These are phyloP conservation scores for Agelastica alni DNA, from an alignment of 2,888 invertebrate species.

Conservation along the genomic window DNA sequence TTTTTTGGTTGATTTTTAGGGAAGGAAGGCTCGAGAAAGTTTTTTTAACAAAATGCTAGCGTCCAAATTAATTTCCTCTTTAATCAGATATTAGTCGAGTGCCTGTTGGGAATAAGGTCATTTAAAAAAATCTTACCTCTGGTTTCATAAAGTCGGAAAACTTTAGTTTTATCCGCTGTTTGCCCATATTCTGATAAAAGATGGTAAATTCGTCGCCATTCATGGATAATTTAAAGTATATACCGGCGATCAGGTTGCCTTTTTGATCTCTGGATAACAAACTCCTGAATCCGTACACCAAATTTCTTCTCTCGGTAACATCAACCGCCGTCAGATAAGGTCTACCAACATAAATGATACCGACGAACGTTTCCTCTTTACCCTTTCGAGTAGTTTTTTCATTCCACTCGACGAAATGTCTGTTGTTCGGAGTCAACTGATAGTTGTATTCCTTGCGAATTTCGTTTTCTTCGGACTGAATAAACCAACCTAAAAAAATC, in stretches of 20 bases:
- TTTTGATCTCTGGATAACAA: conserved; percentile 81
- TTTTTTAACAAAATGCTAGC: no score
- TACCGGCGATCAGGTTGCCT: conserved; percentile 80
- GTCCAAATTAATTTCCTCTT: no score
- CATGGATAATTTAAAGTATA: conserved; percentile 79
- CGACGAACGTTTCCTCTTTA: conserved; percentile 62
- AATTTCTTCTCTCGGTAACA: conserved; percentile 86
- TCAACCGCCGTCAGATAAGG: conserved; percentile 81
- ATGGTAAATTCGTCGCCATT: conserved; percentile 70
- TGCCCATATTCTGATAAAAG: conserved; percentile 74
- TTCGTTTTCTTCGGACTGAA: conserved; percentile 75
- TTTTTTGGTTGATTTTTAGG: no score
- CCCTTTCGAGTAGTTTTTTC: conserved; percentile 74
- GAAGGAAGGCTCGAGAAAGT: no score
- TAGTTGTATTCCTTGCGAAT: conserved; percentile 86
- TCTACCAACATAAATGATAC: conserved; percentile 77
- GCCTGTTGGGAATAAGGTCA: no score
- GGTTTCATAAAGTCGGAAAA: conserved; percentile 67
- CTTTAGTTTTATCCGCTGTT: conserved; percentile 73
- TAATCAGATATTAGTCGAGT: no score
- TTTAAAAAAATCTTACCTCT: conserved; percentile 34
- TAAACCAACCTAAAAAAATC: conserved; percentile 80
- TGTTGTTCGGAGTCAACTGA: conserved; percentile 68
- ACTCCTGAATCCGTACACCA: conserved; percentile 83
- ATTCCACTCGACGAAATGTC: conserved; percentile 83